A percentile compares a stretch with the other conserved stretches of the same genome.
Evolutionary conservation across 2,113 vertebrate species (phyloP).

Genomic region (Syngnathus floridae): DNA sequence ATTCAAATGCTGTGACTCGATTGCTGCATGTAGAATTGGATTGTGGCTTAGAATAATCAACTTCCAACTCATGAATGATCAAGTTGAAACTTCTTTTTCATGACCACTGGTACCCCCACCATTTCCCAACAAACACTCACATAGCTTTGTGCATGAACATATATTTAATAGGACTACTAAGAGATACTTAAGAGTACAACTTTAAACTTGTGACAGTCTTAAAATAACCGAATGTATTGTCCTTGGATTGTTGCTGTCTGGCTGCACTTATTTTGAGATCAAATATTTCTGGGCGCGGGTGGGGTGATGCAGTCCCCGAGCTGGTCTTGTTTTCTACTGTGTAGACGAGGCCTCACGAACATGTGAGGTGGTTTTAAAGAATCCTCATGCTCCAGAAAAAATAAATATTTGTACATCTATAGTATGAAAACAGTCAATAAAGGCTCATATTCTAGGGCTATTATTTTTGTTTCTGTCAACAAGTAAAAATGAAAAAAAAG

Average conservation of each 20-base stretch:
- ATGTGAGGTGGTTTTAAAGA: slow-evolving; percentile 5
- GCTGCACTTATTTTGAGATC: slow-evolving; percentile 34
- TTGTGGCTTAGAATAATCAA: slow-evolving; percentile 1
- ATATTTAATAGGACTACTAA: slow-evolving; percentile 11
- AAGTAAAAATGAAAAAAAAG: slow-evolving; percentile 3
- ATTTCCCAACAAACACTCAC: too few species aligned
- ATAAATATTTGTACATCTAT: not conserved
- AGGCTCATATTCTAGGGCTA: not conserved
- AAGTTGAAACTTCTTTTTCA: slow-evolving; percentile 10
- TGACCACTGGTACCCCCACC: not conserved
- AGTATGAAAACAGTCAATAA: not conserved
- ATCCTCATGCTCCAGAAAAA: not conserved
- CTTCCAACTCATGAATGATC: slow-evolving; percentile 14
- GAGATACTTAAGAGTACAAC: slow-evolving; percentile 7
- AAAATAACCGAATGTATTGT: slow-evolving; percentile 60
- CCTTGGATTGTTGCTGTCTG: slow-evolving; percentile 50
- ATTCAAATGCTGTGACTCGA: not conserved
- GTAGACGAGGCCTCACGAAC: slow-evolving; percentile 39
- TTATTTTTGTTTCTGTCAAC: not conserved
- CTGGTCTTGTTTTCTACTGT: slow-evolving; percentile 52
- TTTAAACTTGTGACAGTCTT: slow-evolving; percentile 6
- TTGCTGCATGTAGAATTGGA: slow-evolving; percentile 1
- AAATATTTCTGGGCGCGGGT: slow-evolving; percentile 7
- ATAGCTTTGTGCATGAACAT: slow-evolving; percentile 38
- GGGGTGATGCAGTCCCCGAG: not conserved